Evolutionary conservation across 2,888 invertebrate genomes (phyloP), one percentile per base, ranked within the genome.

Genomic region (Gnatocerus cornutus): DNA sequence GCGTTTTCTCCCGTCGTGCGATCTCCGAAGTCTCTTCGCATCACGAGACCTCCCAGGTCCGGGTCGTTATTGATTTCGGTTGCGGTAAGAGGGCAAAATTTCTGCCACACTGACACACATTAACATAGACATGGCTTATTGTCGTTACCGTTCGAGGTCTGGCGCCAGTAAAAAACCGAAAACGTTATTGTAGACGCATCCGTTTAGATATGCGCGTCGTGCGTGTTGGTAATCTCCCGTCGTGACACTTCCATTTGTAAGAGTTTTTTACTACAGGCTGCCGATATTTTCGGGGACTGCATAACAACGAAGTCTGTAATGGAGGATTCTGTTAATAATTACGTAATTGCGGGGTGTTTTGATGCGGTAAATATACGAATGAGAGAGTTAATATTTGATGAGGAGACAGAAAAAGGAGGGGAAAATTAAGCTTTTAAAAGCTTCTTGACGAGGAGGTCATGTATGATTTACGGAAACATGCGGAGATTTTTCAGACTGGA

Each of bases 51-150:
- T 45, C 46, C 29, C 39, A 33, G 50, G 61, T 50, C 48, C 61
- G 50, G 61, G 59, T 46, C 59, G 48, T 48, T 80, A 80, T 80
- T 77, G 80, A 80, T 80, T 80, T 79, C 77, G 75, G 78, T 78
- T 71, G 73, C 77, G 77, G 77, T 75, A 77, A 71, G 74, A 73
- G 61, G 48, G 48, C 48, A 37, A 71, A 75, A 71, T 73, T 72
- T 71, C 74, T 75, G 74, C 75, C 73, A 75, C 77, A 73, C 76
- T 77, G 75, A 76, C 77, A 77, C 77, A 77, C 76, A 79, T 78
- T 78, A 78, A 79, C 78, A 78, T 77, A 78, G 76, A 77, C 78
- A 77, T 74, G 56, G 77, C 76, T 74, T 71, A 67, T 52, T 67
- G 59, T 48, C 67, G 53, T 13, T 41, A 39, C 50, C 50, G 52